phyloP scores from a whole-genome alignment of 2,113 vertebrate genomes.

The Onychorhynchus coronatus region DNA sequence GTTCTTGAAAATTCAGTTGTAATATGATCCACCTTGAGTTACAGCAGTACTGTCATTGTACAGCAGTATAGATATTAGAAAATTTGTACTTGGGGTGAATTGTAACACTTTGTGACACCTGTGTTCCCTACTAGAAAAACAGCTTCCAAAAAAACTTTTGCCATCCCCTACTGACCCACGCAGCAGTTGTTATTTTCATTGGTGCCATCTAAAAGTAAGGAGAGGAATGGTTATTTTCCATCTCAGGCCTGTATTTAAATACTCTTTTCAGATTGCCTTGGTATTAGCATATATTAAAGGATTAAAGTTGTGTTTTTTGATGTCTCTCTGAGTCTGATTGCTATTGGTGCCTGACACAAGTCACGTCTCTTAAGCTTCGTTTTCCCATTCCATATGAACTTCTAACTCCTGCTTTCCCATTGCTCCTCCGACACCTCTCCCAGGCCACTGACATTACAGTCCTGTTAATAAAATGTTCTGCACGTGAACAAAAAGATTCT shows the following conservation, averaged over 20 bases:
- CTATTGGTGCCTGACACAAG: not conserved
- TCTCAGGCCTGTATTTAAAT: not conserved
- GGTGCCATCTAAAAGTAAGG: not conserved
- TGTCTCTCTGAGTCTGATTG: not conserved
- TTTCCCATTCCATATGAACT: not conserved
- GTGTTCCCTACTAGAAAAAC: not conserved
- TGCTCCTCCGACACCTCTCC: not conserved
- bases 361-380: not conserved
- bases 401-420: not conserved
- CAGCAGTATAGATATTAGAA: not conserved
- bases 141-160: not conserved
- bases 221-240: not conserved
- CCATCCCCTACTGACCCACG: not conserved
- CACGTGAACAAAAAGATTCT: too few species aligned
- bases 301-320: not conserved
- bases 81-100: not conserved
- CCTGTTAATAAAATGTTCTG: too few species aligned
- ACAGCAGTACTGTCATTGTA: not conserved
- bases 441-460: not conserved
- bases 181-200: not conserved
- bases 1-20: not conserved
- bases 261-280: not conserved
- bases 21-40: not conserved
- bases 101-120: not conserved
- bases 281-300: not conserved